A percentile compares a stretch with the other conserved stretches of the same genome.
These are phyloP conservation scores for Cecidostiba fungosa DNA, from an alignment of 2,888 invertebrate species.

Conservation along the genomic window DNA sequence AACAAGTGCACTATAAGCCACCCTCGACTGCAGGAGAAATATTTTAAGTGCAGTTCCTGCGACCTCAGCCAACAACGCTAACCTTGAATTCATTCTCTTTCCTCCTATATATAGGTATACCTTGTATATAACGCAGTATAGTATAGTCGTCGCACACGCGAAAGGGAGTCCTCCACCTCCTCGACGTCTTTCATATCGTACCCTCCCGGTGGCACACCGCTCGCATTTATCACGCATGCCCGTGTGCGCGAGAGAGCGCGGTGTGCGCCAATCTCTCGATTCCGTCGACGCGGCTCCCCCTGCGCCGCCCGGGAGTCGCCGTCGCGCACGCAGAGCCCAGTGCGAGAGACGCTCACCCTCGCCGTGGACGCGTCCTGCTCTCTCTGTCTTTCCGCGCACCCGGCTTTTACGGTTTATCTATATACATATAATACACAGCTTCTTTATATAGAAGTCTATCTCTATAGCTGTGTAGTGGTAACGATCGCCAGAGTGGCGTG, in stretches of 20 bases:
- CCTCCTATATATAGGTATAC: no score
- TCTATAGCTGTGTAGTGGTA: not conserved
- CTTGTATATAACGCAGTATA: not conserved
- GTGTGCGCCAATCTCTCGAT: slow-evolving; percentile 56
- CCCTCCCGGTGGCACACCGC: not conserved
- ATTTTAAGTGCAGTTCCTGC: not conserved
- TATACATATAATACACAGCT: not conserved
- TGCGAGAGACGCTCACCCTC: slow-evolving; percentile 56
- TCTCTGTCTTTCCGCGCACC: slow-evolving; percentile 30
- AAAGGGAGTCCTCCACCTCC: not conserved
- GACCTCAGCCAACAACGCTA: slow-evolving; percentile 31
- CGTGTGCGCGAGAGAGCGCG: slow-evolving; percentile 65
- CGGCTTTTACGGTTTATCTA: not conserved
- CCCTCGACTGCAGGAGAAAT: not conserved
- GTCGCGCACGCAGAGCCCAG: slow-evolving; percentile 47
- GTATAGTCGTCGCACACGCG: not conserved
- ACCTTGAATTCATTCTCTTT: slow-evolving; percentile 32
- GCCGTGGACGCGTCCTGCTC: slow-evolving; percentile 49
- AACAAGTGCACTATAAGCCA: not conserved
- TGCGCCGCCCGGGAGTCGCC: slow-evolving; percentile 45
- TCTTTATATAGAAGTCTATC: not conserved
- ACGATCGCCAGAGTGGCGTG: slow-evolving; percentile 16
- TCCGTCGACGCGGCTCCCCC: slow-evolving; percentile 60
- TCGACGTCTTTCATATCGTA: not conserved
- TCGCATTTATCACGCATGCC: slow-evolving; percentile 72